Base-by-base conservation (phyloP, 2,888 invertebrate species). In the Drosophila stalkeri region DNA sequence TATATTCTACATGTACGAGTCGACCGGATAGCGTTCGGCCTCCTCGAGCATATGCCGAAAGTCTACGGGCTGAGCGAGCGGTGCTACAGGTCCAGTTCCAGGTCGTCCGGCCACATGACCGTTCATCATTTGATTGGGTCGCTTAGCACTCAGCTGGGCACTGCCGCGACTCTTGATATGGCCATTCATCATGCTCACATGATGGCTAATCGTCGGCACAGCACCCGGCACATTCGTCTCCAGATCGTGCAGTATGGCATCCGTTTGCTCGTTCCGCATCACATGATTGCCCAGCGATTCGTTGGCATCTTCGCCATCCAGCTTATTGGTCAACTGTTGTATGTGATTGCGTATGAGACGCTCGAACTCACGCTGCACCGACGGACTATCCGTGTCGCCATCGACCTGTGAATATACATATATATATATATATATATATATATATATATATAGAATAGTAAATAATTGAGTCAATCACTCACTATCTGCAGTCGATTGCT, bases 401-500 rank as follows among this genome's bases (percentile, higher is more conserved):
- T 97, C 97, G 68, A 97, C 96, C 97, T 97, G 79, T 62, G 11
- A 39, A 12, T 39, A n/a, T 37, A 3, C 0, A 39, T 14, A 11
- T 5, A 14, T 16, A 3, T 56, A n/a, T n/a, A n/a, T n/a, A n/a
- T n/a, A n/a, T n/a, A n/a, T n/a, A n/a, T n/a, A n/a, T n/a, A n/a
- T n/a, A n/a, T n/a, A n/a, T n/a, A n/a, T n/a, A n/a, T n/a, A n/a
- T n/a, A n/a, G n/a, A n/a, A n/a, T n/a, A n/a, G n/a, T n/a, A n/a
- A n/a, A n/a, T n/a, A n/a, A n/a, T n/a, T n/a, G n/a, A n/a, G n/a
- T n/a, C n/a, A n/a, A n/a, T n/a, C 3, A 94, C 96, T 95, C 93
- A 98, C 98, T 90, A 98, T 98, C 73, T 96, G 96, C 54, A 98
- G 94, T 56, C 98, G 95, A 89, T 96, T 96, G 76, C 96, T 95